phyloP scores from a whole-genome alignment of 2,113 vertebrate genomes.

The Microtus montanus region DNA sequence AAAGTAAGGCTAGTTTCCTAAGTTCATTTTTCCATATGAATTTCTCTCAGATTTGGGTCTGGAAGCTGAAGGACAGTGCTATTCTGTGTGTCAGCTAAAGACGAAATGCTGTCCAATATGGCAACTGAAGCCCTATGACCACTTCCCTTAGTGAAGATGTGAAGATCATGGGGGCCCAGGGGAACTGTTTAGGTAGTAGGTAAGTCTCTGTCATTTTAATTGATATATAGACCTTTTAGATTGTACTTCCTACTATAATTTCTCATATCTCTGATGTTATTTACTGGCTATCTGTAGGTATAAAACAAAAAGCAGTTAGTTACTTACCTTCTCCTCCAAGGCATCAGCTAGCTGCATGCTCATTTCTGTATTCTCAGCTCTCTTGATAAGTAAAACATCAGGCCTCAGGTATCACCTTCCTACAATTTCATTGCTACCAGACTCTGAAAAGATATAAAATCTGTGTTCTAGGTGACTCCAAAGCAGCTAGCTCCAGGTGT shows the following conservation, averaged over 20 bases:
- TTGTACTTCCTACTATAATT: not conserved
- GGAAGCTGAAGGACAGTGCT: too few relatives aligned
- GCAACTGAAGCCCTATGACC: too few relatives aligned
- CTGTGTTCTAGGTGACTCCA: too few relatives aligned
- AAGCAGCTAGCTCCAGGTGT: too few relatives aligned
- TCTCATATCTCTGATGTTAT: not conserved
- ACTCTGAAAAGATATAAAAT: not conserved
- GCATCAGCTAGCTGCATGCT: not conserved
- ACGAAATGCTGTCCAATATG: too few relatives aligned
- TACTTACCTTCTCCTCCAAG: not conserved
- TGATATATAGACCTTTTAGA: not conserved
- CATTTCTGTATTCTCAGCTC: not conserved
- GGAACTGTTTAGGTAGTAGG: not conserved
- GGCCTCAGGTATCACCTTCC: not conserved
- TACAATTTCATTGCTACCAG: not conserved
- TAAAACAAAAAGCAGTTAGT: not conserved
- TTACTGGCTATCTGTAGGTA: not conserved
- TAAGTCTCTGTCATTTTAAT: not conserved
- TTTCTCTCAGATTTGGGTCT: too few relatives aligned
- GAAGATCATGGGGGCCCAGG: not conserved
- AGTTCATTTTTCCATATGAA: too few relatives aligned
- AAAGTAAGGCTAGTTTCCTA: too few relatives aligned
- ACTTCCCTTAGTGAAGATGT: too few relatives aligned
- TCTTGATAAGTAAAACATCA: not conserved
- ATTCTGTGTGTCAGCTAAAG: too few relatives aligned